Conservation (phyloP, 2,797 vertebrate species). For the Diglossa cyanea region DNA sequence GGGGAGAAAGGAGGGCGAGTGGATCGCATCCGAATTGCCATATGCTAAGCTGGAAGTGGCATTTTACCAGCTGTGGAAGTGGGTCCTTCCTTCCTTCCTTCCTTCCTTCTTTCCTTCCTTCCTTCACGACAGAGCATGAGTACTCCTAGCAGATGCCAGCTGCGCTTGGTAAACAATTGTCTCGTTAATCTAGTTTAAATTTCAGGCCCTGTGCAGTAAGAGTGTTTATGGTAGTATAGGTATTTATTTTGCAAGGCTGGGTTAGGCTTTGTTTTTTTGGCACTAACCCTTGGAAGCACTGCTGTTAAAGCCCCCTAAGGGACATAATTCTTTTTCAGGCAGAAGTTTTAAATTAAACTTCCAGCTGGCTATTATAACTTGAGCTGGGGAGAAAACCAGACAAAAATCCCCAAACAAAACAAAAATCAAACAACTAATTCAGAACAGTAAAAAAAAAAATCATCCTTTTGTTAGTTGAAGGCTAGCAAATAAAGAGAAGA, state of each 20-base stretch:
- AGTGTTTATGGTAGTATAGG: neutral
- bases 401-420: neutral
- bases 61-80: neutral
- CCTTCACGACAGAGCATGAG: neutral
- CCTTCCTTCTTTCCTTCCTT: too few relatives aligned
- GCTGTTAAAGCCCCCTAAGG: neutral
- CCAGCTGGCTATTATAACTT: neutral
- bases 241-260: neutral
- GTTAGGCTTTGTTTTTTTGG: neutral
- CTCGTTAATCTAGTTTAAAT: neutral
- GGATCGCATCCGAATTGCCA: accelerated
- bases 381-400: neutral
- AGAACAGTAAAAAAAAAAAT: neutral
- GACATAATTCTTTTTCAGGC: neutral
- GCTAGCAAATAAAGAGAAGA: neutral
- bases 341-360: neutral
- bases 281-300: neutral
- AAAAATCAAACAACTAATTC: neutral
- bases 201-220: neutral
- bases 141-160: accelerated
- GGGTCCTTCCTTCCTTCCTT: too few relatives aligned
- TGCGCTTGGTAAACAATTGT: neutral
- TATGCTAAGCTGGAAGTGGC: neutral
- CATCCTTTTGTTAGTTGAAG: neutral
- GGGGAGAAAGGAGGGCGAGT: neutral